These are phyloP conservation scores for Palythoa caribaeorum DNA, from an alignment of 92 coral and sea anemone genomes.

Conservation along the genomic window DNA sequence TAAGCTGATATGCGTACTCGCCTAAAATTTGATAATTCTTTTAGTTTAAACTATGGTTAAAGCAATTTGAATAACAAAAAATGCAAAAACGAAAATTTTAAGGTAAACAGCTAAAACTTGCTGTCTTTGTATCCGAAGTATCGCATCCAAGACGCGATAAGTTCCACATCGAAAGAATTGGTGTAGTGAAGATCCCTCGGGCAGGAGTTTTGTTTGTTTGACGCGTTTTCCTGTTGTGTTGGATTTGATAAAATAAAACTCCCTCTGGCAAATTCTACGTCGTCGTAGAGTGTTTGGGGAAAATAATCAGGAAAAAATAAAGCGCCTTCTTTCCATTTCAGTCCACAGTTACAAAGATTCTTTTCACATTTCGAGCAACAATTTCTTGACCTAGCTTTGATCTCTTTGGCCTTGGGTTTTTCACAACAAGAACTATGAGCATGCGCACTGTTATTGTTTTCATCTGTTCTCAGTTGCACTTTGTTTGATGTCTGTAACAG, in stretches of 20 bases:
- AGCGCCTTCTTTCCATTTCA: conserved; percentile 33
- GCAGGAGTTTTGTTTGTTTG: neutral
- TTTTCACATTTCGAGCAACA: conserved; percentile 7
- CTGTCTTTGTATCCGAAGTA: conserved; percentile 41
- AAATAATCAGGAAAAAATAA: conserved; percentile 33
- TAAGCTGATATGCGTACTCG: no score
- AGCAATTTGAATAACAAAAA: no score
- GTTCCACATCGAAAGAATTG: neutral
- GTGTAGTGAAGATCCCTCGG: neutral
- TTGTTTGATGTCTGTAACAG: neutral
- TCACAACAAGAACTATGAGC: no score
- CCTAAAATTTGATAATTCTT: no score
- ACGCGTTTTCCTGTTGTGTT: neutral
- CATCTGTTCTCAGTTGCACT: neutral
- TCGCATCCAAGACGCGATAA: conserved; percentile 40
- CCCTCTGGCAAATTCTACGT: neutral
- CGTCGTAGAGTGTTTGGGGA: conserved; percentile 33
- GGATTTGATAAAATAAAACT: neutral
- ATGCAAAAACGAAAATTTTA: no score
- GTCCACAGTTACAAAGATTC: conserved; percentile 18
- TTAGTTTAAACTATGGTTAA: no score
- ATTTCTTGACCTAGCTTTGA: neutral
- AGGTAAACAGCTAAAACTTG: neutral
- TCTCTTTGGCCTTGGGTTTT: neutral
- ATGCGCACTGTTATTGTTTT: neutral